These are phyloP conservation scores for Melinaea menophilus DNA, from an alignment of 2,888 invertebrate genomes.

Conservation along the genomic window DNA sequence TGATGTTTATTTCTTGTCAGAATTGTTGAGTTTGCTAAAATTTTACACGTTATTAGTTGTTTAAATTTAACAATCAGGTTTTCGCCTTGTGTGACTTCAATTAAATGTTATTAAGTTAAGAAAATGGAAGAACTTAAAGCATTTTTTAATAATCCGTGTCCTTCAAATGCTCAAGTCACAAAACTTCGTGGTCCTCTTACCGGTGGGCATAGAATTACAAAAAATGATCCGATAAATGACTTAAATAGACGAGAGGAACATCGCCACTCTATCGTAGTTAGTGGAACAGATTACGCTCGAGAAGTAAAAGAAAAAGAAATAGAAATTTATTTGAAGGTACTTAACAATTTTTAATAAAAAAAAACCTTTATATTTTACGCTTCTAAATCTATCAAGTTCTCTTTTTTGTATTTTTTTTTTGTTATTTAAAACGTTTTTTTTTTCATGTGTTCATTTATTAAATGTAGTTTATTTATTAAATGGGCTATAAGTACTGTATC, in stretches of 20 bases:
- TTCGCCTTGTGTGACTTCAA: too few species aligned
- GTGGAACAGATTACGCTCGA: conserved; percentile 59
- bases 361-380: not conserved
- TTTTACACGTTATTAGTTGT: too few species aligned
- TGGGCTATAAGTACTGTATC: too few species aligned
- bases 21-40: too few species aligned
- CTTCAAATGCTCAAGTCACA: conserved; percentile 47
- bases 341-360: not conserved
- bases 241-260: conserved; percentile 56
- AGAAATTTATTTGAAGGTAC: conserved; percentile 56
- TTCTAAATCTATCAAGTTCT: not conserved
- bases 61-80: too few species aligned
- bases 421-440: too few species aligned
- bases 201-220: conserved; percentile 54
- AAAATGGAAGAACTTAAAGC: conserved; percentile 62
- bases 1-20: too few species aligned
- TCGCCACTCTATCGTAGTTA: conserved; percentile 48
- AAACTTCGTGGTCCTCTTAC: conserved; percentile 60
- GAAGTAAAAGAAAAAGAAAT: conserved; percentile 55
- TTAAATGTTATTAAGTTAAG: not conserved
- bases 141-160: conserved; percentile 57
- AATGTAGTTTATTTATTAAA: too few species aligned
- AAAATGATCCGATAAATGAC: conserved; percentile 47
- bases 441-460: too few species aligned
- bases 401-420: too few species aligned